Evolutionary conservation across 1,140 invertebrate genomes (phyloP), one percentile per base, ranked within the genome.

Genomic region (Eurosta solidaginis): DNA sequence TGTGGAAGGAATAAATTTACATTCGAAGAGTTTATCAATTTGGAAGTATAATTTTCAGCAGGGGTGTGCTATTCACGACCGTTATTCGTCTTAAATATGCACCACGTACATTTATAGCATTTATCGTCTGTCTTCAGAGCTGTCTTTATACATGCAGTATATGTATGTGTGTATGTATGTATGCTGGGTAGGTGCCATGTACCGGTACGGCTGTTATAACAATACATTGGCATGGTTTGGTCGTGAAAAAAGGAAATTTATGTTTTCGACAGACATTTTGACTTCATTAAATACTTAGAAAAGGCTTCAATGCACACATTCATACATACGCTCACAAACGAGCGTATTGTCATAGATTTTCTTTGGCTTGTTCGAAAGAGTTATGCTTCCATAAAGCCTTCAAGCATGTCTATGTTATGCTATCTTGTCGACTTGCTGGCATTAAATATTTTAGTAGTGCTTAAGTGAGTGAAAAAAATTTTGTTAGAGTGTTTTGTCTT

Each of bases 21-120:
- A 63, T 52, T 59, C 25, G 50, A 77, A 77, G 27, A 77, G 52
- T 77, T 77, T 59, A 77, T 63, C 59, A 77, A 77, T 77, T 77
- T 50, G 52, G 33, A 50, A 50, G 50, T 12, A 25, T 25, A 9
- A 27, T 4, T 29, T 42, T 33, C 1, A 63, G 36, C 6, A 17
- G 33, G 12, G n/a, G 29, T 2, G 3, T 27, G 1, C 27, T 25
- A 5, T 25, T 3, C 52, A 10, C 10, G 3, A 14, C 10, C 52
- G 1, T 36, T 33, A 63, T 63, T n/a, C 33, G 29, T 63, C 54
- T 33, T 1, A n/a, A n/a, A n/a, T 9, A 2, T 7, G 27, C 29
- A 29, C 9, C 25, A 42, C 22, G 5, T 27, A 76, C 49, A 6
- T 52, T 25, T 44, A 25, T 22, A 36, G 29, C 36, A 47, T 63